Percentiles rank a stretch among this genome's conserved stretches.
Evolutionary conservation across 2,797 vertebrate genomes (phyloP).

Genomic region (Pangasius mekongensis): DNA sequence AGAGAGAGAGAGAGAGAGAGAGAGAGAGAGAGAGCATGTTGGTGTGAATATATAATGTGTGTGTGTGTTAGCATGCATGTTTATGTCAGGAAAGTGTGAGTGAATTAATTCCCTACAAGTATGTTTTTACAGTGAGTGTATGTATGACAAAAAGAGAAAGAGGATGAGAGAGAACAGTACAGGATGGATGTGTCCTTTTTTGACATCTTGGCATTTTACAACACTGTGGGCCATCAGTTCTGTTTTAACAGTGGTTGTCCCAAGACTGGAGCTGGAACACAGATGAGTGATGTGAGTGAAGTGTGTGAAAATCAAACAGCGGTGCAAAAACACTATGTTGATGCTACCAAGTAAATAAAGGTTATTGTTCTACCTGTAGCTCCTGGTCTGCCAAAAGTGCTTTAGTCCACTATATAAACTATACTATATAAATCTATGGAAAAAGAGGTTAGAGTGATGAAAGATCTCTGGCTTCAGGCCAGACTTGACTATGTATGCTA

Average conservation of each 20-base stretch:
- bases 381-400: constrained; percentile 2
- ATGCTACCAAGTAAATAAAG: not conserved
- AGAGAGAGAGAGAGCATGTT: constrained; percentile 27
- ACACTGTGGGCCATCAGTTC: constrained; percentile 34
- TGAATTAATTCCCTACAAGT: not conserved
- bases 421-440: not conserved
- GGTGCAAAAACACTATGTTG: not conserved
- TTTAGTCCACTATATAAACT: constrained; percentile 10
- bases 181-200: constrained; percentile 44
- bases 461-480: not conserved
- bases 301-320: constrained; percentile 41
- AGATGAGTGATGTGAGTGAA: constrained; percentile 30
- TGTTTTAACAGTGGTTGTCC: constrained; percentile 30
- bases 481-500: not conserved
- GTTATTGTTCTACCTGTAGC: not conserved
- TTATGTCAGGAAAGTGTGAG: not conserved
- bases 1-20: constrained; percentile 26
- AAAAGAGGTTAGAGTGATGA: not conserved
- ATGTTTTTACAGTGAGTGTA: not conserved
- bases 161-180: not conserved
- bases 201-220: constrained; percentile 45
- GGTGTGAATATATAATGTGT: constrained; percentile 12
- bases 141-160: not conserved
- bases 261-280: not conserved
- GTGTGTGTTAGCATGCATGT: not conserved